These are phyloP conservation scores for Aphis gossypii DNA, from an alignment of 1,140 invertebrate genomes.

Conservation along the genomic window DNA sequence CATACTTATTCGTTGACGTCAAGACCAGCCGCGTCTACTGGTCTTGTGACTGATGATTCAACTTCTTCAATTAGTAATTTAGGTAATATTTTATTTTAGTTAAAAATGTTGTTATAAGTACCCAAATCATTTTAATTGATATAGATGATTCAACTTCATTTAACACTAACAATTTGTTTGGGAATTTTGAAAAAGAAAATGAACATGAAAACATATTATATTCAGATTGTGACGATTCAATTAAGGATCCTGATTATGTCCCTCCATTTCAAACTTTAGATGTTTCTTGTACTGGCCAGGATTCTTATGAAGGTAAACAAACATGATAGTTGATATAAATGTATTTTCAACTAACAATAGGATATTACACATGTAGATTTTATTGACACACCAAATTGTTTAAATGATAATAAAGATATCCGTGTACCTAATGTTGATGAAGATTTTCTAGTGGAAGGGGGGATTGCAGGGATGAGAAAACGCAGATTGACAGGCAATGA, in stretches of 20 bases:
- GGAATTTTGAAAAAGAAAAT: too few relatives aligned
- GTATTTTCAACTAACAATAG: background rate
- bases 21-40: too few relatives aligned
- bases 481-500: background rate
- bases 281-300: background rate
- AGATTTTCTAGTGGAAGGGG: background rate
- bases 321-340: background rate
- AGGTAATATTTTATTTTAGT: too few relatives aligned
- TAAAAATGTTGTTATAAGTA: too few relatives aligned
- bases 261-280: conserved; percentile 1
- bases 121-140: too few relatives aligned
- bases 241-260: background rate
- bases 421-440: too few relatives aligned
- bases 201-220: too few relatives aligned
- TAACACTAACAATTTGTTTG: too few relatives aligned
- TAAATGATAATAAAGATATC: background rate
- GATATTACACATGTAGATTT: background rate
- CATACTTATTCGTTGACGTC: too few relatives aligned
- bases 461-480: background rate
- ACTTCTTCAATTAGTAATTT: too few relatives aligned
- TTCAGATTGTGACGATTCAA: background rate
- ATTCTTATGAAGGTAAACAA: background rate
- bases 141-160: too few relatives aligned
- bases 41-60: too few relatives aligned
- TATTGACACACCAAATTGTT: background rate